phyloP scores from a whole-genome alignment of 2,113 vertebrate species.

The Hemiprocne comata region DNA sequence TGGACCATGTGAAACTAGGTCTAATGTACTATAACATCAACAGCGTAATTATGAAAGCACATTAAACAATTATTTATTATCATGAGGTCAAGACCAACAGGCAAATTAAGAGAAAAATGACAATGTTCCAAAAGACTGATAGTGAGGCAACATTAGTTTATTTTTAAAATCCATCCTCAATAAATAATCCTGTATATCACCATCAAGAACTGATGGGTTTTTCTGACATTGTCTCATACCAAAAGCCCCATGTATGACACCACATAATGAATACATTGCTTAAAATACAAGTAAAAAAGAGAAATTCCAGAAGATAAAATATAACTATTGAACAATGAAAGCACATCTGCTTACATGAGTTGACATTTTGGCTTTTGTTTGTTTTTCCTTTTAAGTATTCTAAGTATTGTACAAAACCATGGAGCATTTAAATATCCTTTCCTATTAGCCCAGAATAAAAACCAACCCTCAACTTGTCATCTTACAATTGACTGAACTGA shows the following conservation, averaged over 20 bases:
- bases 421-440: background rate
- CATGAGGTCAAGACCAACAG: background rate
- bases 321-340: background rate
- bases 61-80: background rate
- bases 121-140: background rate
- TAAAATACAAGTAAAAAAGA: background rate
- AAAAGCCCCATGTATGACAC: background rate
- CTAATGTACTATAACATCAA: background rate
- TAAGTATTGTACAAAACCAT: background rate
- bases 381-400: background rate
- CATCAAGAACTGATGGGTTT: background rate
- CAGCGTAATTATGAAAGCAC: background rate
- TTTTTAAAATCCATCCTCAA: background rate
- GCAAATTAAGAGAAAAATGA: background rate
- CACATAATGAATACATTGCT: background rate
- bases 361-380: background rate
- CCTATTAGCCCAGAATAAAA: background rate
- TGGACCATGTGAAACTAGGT: background rate
- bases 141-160: background rate
- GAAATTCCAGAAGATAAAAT: background rate
- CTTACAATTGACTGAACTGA: background rate
- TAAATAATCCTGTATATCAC: background rate
- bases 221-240: background rate
- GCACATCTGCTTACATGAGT: background rate
- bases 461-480: background rate